Percentiles rank a stretch among this genome's conserved stretches.
Conservation (phyloP, 2,888 invertebrate species). For the Perizoma flavofasciatum region DNA sequence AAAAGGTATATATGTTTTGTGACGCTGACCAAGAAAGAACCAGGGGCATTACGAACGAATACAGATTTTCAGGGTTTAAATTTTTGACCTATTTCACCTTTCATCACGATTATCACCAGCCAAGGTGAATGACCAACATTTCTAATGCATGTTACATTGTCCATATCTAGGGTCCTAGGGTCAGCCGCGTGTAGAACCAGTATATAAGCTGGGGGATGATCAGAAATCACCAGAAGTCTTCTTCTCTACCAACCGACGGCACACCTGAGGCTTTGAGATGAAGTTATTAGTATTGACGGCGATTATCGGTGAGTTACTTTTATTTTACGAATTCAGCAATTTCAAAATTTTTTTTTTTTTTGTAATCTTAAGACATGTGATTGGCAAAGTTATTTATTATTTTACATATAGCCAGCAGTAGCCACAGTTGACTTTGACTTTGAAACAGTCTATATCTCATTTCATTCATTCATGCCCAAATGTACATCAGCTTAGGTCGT, state of each 20-base stretch:
- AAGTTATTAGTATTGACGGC: conserved; percentile 71
- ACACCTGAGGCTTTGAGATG: conserved; percentile 52
- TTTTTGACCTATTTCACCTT: not conserved
- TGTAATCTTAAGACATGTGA: not conserved
- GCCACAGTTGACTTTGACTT: too few species aligned
- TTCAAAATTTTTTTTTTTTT: not conserved
- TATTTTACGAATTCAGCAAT: conserved; percentile 8
- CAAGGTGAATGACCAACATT: conserved; percentile 8
- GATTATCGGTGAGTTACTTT: conserved; percentile 65
- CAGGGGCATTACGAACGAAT: too few species aligned
- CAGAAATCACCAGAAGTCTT: conserved; percentile 55
- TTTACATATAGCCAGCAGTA: too few species aligned
- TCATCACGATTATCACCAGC: not conserved
- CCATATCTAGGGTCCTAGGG: conserved; percentile 33
- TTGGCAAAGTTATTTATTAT: too few species aligned
- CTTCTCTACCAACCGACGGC: conserved; percentile 56
- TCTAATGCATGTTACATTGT: conserved; percentile 32
- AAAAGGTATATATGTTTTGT: too few species aligned
- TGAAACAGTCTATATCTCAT: too few species aligned
- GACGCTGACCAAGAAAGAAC: too few species aligned
- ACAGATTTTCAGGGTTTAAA: not conserved
- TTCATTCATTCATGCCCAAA: too few species aligned
- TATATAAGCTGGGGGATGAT: conserved; percentile 59
- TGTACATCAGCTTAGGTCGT: too few species aligned
- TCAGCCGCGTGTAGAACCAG: conserved; percentile 49